Evolutionary conservation across 2,888 invertebrate species (phyloP), one percentile per base, ranked within the genome.

Genomic region (Tachystola acroxantha): DNA sequence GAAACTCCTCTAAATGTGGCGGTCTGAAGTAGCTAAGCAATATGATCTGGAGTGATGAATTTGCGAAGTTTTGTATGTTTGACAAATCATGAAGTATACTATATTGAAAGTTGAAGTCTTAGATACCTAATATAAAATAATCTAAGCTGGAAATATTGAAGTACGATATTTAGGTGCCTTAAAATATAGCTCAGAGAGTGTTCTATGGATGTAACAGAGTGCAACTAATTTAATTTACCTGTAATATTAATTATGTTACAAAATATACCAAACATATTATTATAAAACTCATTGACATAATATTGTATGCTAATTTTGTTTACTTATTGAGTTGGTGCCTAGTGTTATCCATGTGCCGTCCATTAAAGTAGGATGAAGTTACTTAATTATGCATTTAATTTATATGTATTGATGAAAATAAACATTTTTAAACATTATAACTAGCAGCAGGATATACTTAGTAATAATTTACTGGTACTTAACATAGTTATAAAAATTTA

Each of bases 1-100:
- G 80, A 81, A 55, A 78, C 72, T 16, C 60, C 77, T n/a, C 46
- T 77, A 24, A 80, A 57, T 43, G 72, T 72, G 32, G 50, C 7
- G 2, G 11, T 20, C 11, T 27, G 11, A 27, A 27, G 2, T 3
- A 16, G 16, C 6, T 16, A 4, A 27, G 12, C 2, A 10, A 3
- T 10, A 25, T 25, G 5, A 2, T 10, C 1, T 25, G 5, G 10
- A 10, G 9, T 25, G 1, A 10, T 5, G 10, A 25, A 10, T 3
- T 25, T 1, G n/a, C n/a, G 10, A 25, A 25, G 9, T 25, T 25
- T 4, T 10, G 10, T 25, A n/a, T n/a, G n/a, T 25, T 10, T 25
- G 25, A n/a, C 10, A 25, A 25, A 25, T 25, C 10, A 2, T 25
- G 10, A 25, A 7, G 20, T n/a, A n/a, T n/a, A n/a, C n/a, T n/a